Evolutionary conservation across 64 coral and sea anemone species (phyloP).

Genomic region (Actinia tenebrosa): DNA sequence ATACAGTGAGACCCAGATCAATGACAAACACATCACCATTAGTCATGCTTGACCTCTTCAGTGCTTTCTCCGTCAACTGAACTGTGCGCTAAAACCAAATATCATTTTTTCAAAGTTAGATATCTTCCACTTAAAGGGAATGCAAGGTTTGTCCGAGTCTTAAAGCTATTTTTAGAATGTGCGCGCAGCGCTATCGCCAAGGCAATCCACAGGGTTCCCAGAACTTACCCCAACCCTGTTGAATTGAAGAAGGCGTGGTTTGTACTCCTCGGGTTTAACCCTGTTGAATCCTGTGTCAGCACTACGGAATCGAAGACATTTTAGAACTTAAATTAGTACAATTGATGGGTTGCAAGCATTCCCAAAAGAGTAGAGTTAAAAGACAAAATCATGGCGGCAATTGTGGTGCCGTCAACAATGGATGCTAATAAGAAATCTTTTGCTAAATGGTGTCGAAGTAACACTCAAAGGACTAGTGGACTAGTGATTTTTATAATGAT

Average conservation of each 20-base stretch:
- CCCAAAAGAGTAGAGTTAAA: too few relatives aligned
- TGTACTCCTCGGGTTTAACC: conserved; percentile 28
- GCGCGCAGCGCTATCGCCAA: not conserved
- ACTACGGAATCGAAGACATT: conserved; percentile 16
- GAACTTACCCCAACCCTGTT: conserved; percentile 7
- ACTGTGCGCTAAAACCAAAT: not conserved
- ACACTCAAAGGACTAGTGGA: too few relatives aligned
- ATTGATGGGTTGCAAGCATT: too few relatives aligned
- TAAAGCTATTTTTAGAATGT: too few relatives aligned
- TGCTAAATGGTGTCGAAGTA: too few relatives aligned
- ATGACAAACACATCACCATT: conserved; percentile 52
- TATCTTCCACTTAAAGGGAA: not conserved
- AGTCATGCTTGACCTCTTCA: conserved; percentile 38
- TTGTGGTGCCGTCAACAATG: too few relatives aligned
- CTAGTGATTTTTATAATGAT: too few relatives aligned
- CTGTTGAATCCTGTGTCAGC: conserved; percentile 41
- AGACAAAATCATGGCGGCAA: too few relatives aligned
- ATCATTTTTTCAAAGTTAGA: not conserved
- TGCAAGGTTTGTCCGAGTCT: too few relatives aligned
- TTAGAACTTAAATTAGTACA: too few relatives aligned
- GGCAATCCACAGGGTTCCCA: not conserved
- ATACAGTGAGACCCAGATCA: conserved; percentile 55
- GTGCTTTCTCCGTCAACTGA: not conserved
- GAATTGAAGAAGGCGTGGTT: conserved; percentile 5
- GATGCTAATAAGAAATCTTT: too few relatives aligned